Conservation (phyloP, 1,140 invertebrate genomes). For the Halyomorpha halys region DNA sequence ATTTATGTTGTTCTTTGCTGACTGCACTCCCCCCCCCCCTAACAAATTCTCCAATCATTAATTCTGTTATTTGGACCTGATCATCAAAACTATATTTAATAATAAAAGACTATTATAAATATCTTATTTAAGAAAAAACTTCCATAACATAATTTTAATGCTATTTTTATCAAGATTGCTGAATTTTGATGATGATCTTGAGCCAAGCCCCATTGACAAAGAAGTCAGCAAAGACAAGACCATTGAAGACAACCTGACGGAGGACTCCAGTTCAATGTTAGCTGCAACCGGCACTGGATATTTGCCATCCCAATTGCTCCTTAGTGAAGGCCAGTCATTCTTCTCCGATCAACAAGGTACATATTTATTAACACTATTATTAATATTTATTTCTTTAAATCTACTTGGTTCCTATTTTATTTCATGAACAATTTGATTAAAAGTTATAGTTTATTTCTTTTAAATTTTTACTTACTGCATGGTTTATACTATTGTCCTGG, state of each 20-base stretch:
- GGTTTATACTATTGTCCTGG: too few relatives aligned
- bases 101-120: too few relatives aligned
- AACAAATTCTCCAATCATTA: too few relatives aligned
- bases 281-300: neutral
- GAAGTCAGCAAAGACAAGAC: neutral
- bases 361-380: neutral
- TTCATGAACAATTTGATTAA: too few relatives aligned
- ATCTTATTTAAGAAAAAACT: too few relatives aligned
- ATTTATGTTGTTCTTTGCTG: too few relatives aligned
- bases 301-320: constrained; percentile 14
- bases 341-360: neutral
- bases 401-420: too few relatives aligned
- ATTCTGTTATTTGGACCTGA: too few relatives aligned
- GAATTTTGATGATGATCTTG: constrained; percentile 31
- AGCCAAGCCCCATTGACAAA: neutral
- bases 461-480: neutral
- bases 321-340: constrained; percentile 7
- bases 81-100: too few relatives aligned
- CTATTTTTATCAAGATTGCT: constrained; percentile 35
- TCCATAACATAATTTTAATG: too few relatives aligned
- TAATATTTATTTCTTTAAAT: too few relatives aligned
- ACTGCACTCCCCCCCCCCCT: too few relatives aligned
- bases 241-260: neutral
- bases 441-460: neutral
- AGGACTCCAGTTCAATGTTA: neutral